Conservation (phyloP, 1,140 invertebrate genomes). For the Ephestia elutella region DNA sequence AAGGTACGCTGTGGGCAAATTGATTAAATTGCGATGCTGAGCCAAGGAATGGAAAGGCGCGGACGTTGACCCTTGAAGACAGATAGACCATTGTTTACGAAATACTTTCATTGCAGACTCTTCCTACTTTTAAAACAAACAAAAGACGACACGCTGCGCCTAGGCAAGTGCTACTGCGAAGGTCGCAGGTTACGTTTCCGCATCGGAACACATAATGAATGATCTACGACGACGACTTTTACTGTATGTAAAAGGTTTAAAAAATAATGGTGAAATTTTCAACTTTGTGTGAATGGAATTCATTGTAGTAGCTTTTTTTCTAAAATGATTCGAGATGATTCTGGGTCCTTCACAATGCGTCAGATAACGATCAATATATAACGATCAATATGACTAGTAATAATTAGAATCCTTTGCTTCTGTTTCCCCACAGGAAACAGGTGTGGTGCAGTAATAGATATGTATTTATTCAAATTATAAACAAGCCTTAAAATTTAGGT, state of each 20-base stretch:
- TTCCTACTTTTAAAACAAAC: constrained; percentile 3
- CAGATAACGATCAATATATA: too few relatives aligned
- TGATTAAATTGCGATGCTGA: constrained; percentile 3
- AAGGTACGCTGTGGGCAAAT: background rate
- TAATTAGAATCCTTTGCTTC: too few relatives aligned
- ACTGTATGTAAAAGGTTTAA: background rate
- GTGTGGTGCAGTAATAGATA: too few relatives aligned
- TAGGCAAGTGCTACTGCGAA: background rate
- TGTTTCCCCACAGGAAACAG: too few relatives aligned
- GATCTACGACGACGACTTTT: background rate
- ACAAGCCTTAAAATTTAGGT: too few relatives aligned
- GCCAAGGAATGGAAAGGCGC: constrained; percentile 14
- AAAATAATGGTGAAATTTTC: too few relatives aligned
- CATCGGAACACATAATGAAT: background rate
- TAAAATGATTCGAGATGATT: too few relatives aligned
- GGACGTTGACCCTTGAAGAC: constrained; percentile 17
- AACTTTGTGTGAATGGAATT: too few relatives aligned
- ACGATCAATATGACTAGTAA: too few relatives aligned
- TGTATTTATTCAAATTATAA: too few relatives aligned
- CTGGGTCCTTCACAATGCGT: too few relatives aligned
- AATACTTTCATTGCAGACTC: constrained; percentile 2
- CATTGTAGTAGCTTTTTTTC: too few relatives aligned
- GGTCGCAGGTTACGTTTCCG: background rate
- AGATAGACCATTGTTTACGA: constrained; percentile 5
- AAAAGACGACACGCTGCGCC: background rate